Evolutionary conservation across 2,113 vertebrate genomes (phyloP).

Genomic region (Motacilla tschutschensis): DNA sequence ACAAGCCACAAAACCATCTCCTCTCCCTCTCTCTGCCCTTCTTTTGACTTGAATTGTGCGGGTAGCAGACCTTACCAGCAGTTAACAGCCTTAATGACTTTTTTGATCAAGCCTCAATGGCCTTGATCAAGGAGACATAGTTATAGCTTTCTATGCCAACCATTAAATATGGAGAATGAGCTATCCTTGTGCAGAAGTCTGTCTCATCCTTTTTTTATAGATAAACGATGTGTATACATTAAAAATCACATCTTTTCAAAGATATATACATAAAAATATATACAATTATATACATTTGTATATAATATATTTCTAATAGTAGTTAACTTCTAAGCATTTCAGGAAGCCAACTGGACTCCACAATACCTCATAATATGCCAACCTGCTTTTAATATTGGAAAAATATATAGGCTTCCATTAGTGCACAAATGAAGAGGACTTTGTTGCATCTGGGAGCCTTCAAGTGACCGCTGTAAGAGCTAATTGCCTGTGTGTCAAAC

Average conservation of each 20-base stretch:
- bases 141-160: neutral
- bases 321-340: neutral
- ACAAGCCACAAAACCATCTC: neutral
- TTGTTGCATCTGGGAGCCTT: neutral
- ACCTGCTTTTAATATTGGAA: constrained; percentile 16
- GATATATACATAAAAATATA: neutral
- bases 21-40: neutral
- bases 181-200: neutral
- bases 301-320: neutral
- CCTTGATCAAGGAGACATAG: neutral
- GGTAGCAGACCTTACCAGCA: neutral
- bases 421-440: neutral
- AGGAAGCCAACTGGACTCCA: neutral
- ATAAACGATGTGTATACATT: neutral
- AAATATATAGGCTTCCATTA: constrained; percentile 9
- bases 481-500: neutral
- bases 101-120: neutral
- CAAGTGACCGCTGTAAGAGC: neutral
- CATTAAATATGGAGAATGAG: neutral
- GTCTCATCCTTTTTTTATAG: neutral
- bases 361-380: neutral
- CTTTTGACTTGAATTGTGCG: neutral
- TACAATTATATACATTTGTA: neutral
- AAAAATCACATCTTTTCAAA: neutral
- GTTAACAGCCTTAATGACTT: neutral